Conservation (phyloP, 2,888 invertebrate species). For the Phorcus lineatus region DNA sequence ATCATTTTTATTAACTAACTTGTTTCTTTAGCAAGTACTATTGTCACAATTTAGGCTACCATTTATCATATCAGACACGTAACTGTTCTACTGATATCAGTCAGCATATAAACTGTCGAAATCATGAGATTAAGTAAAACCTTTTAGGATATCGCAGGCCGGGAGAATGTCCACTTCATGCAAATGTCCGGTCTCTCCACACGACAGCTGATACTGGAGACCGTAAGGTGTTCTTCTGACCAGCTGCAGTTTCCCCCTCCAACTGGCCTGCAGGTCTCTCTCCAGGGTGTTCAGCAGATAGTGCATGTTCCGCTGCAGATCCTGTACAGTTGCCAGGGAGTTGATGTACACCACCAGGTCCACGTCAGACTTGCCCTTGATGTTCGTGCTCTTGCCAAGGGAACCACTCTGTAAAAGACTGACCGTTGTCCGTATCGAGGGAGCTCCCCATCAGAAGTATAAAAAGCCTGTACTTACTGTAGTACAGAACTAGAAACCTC, state of each 20-base stretch:
- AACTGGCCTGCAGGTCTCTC: not conserved
- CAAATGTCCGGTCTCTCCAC: not conserved
- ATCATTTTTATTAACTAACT: no score
- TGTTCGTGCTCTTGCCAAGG: not conserved
- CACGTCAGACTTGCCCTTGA: conserved; percentile 3
- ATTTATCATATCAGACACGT: no score
- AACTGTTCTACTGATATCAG: no score
- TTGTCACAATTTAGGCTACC: no score
- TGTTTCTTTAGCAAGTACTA: no score
- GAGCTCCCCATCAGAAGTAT: no score
- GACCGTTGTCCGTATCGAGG: no score
- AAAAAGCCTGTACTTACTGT: no score
- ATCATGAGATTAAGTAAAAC: not conserved
- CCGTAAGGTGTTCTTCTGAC: not conserved
- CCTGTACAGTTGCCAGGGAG: not conserved
- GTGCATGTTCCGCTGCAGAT: not conserved
- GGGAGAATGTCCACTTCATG: not conserved
- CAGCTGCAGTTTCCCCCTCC: not conserved
- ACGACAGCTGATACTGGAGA: not conserved
- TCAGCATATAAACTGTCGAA: no score
- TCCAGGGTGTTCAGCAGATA: not conserved
- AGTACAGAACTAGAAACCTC: no score
- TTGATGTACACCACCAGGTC: conserved; percentile 1
- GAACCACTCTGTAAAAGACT: not conserved
- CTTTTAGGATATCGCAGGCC: not conserved